These are phyloP conservation scores for Nymphalis urticae DNA, from an alignment of 2,888 invertebrate species.

Conservation along the genomic window DNA sequence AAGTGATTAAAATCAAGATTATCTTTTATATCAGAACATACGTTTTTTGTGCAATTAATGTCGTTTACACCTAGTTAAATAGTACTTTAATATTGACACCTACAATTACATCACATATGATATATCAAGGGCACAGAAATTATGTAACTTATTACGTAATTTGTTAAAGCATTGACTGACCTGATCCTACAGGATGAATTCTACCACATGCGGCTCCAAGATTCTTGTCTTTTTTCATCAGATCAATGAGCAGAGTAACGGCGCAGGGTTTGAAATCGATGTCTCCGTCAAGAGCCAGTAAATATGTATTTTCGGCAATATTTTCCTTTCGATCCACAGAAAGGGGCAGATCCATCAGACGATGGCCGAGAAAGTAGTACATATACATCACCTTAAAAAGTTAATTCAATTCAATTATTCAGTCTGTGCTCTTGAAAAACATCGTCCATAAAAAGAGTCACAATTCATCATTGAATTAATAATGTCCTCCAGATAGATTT, in stretches of 20 bases:
- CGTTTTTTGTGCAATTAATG: not conserved
- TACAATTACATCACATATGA: too few relatives aligned
- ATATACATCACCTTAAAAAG: slow-evolving; percentile 90
- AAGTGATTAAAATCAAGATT: slow-evolving; percentile 12
- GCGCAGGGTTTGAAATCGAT: slow-evolving; percentile 93
- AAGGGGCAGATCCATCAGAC: slow-evolving; percentile 86
- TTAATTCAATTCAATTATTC: not conserved
- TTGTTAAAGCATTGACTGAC: slow-evolving; percentile 43
- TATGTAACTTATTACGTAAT: too few relatives aligned
- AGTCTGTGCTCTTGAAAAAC: too few relatives aligned
- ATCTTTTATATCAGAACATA: not conserved
- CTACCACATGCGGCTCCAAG: slow-evolving; percentile 94
- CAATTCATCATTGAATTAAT: too few relatives aligned
- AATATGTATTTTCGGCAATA: slow-evolving; percentile 90
- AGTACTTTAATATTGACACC: too few relatives aligned
- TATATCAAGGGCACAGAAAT: too few relatives aligned
- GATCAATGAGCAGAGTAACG: slow-evolving; percentile 88
- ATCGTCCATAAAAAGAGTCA: too few relatives aligned
- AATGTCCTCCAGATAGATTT: too few relatives aligned
- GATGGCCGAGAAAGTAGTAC: slow-evolving; percentile 93
- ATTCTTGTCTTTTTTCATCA: slow-evolving; percentile 91
- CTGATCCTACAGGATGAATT: slow-evolving; percentile 92
- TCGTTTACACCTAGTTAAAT: too few relatives aligned
- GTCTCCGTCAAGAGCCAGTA: slow-evolving; percentile 93
- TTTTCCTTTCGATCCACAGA: slow-evolving; percentile 83